A percentile compares a stretch with the other conserved stretches of the same genome.
Evolutionary conservation across 2,797 vertebrate species (phyloP).

Genomic region (Helicolenus hilgendorfi): DNA sequence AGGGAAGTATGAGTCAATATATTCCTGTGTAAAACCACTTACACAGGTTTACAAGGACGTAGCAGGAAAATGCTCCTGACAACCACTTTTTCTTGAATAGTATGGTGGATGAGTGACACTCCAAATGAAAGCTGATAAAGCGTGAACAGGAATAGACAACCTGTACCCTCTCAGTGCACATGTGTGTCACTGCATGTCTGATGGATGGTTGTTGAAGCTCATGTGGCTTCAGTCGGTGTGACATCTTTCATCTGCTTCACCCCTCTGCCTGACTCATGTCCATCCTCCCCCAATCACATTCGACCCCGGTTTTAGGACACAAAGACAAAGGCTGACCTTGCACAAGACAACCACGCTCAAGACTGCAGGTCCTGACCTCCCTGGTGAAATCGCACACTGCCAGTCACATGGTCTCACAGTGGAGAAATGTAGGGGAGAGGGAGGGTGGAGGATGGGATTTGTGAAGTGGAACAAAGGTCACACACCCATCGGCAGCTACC

Average conservation of each 20-base stretch:
- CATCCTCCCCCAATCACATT: not conserved
- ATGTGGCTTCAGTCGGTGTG: not conserved
- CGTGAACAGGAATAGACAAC: not conserved
- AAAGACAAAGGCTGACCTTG: constrained; percentile 56
- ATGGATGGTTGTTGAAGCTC: not conserved
- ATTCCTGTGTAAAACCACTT: not conserved
- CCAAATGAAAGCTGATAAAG: not conserved
- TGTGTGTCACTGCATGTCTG: not conserved
- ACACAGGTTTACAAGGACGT: not conserved
- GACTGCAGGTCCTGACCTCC: constrained; percentile 34
- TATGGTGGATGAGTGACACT: not conserved
- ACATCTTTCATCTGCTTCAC: not conserved
- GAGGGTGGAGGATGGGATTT: constrained; percentile 48
- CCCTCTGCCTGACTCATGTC: not conserved
- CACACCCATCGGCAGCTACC: constrained; percentile 26
- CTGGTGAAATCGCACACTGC: constrained; percentile 60
- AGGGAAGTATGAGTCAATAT: not conserved
- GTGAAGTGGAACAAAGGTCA: constrained; percentile 81
- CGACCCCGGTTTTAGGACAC: not conserved
- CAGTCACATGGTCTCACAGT: constrained; percentile 60
- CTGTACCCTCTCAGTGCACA: not conserved
- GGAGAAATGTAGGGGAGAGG: constrained; percentile 22
- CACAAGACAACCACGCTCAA: constrained; percentile 10
- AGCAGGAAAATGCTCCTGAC: not conserved
- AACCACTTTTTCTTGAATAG: not conserved